phyloP scores from a whole-genome alignment of 1,140 invertebrate genomes.

The Drosophila kanapiae region DNA sequence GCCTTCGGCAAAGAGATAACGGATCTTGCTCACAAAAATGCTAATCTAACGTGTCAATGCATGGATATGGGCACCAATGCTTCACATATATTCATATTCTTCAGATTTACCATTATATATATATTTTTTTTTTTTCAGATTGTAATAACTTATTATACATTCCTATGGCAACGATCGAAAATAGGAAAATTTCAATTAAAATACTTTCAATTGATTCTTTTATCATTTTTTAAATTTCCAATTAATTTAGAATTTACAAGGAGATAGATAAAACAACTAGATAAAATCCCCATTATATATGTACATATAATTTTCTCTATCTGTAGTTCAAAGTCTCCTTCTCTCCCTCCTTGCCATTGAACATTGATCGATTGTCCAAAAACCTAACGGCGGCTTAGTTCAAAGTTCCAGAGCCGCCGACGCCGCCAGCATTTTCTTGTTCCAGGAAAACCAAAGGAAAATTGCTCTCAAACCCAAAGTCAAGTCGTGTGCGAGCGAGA shows the following conservation, averaged over 20 bases:
- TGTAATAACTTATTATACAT: background rate
- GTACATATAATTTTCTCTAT: slow-evolving; percentile 9
- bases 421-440: slow-evolving; percentile 41
- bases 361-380: slow-evolving; percentile 79
- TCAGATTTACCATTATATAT: background rate
- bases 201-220: too few species aligned
- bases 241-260: too few species aligned
- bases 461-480: slow-evolving; percentile 77
- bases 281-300: too few species aligned
- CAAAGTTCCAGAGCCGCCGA: slow-evolving; percentile 57
- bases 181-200: too few species aligned
- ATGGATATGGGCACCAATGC: background rate
- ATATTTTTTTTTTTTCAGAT: background rate
- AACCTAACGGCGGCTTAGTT: slow-evolving; percentile 76
- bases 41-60: too few species aligned
- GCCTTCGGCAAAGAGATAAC: too few species aligned
- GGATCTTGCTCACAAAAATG: too few species aligned
- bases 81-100: background rate
- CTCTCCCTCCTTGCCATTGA: slow-evolving; percentile 39
- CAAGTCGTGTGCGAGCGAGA: slow-evolving; percentile 65
- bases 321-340: slow-evolving; percentile 6
- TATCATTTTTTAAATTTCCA: too few species aligned
- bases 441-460: slow-evolving; percentile 60
- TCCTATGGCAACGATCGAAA: background rate
- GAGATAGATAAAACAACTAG: too few species aligned